phyloP scores from a whole-genome alignment of 2,797 vertebrate genomes.

The Lacerta bilineata region DNA sequence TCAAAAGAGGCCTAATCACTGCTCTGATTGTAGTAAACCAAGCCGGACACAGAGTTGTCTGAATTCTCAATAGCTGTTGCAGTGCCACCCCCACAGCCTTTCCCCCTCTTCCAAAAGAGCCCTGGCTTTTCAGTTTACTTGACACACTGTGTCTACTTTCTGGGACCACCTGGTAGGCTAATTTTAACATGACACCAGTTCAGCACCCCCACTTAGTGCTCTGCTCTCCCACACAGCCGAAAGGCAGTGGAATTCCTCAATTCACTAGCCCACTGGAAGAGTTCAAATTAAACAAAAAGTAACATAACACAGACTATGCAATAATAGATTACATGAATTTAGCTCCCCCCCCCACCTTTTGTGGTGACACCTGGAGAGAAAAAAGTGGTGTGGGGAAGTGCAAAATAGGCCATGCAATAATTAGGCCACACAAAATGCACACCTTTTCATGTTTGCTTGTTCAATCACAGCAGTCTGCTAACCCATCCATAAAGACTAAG shows the following conservation, averaged over 20 bases:
- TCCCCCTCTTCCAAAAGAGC: slow-evolving; percentile 76
- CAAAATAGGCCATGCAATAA: slow-evolving; percentile 56
- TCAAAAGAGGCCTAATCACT: slow-evolving; percentile 89
- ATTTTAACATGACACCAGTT: slow-evolving; percentile 86
- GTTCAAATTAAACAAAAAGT: slow-evolving; percentile 75
- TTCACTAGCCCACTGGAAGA: slow-evolving; percentile 82
- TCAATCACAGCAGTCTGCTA: slow-evolving; percentile 45
- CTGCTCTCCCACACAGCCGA: slow-evolving; percentile 85
- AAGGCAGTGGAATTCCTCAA: slow-evolving; percentile 83
- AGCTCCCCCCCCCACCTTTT: slow-evolving; percentile 70
- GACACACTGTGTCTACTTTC: slow-evolving; percentile 89
- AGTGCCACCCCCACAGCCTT: slow-evolving; percentile 80
- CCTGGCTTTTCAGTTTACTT: slow-evolving; percentile 90
- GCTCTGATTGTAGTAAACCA: slow-evolving; percentile 91
- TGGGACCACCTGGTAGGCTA: slow-evolving; percentile 89
- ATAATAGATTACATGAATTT: slow-evolving; percentile 85
- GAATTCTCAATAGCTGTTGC: slow-evolving; percentile 86
- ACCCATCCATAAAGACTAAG: slow-evolving; percentile 63
- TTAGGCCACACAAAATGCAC: slow-evolving; percentile 53
- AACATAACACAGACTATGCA: slow-evolving; percentile 83
- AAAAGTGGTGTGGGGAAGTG: slow-evolving; percentile 16
- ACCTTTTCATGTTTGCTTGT: slow-evolving; percentile 49
- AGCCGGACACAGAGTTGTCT: slow-evolving; percentile 89
- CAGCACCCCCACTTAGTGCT: slow-evolving; percentile 76
- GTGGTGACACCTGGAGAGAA: slow-evolving; percentile 72